Evolutionary conservation across 2,888 invertebrate genomes (phyloP), one percentile per base, ranked within the genome.

Genomic region (Caradrina clavipalpis): DNA sequence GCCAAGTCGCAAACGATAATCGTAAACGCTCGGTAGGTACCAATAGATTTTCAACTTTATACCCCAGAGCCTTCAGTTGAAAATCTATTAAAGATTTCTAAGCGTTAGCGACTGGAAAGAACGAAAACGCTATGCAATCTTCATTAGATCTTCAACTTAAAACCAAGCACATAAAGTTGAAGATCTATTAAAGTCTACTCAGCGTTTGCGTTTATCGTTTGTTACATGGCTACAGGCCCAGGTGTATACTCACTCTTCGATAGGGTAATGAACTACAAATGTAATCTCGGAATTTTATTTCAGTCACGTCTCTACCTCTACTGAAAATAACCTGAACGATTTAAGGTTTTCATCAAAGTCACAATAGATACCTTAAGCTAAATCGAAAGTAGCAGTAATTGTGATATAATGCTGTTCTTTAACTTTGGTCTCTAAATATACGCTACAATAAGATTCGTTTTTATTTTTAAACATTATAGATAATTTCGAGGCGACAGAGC

Each of bases 261-360:
- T 5, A 26, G 6, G 10, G 11, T 17, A 31, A 31, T 15, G 49
- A 19, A 13, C 17, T 62, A 7, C 26, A 10, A 58, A 7, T 21
- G 7, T 42, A 13, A 26, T 55, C 26, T 7, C 31, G 4, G 21
- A 22, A 72, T 5, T 61, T 51, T 61, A 69, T 73, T 69, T 45
- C 45, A 72, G 50, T 51, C 69, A 61, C 62, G 51, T 51, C 10
- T 42, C 4, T 21, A 19, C 19, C 17, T n/a, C 7, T 51, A 13
- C 35, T 19, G 22, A 73, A 69, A 70, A 42, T 42, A 42, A 22
- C 31, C 2, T 45, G 17, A 35, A n/a, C n/a, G 13, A 31, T 69
- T 69, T 71, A 42, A 31, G 22, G 31, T 35, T 45, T 72, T 19
- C 50, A 73, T 69, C 51, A 60, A 51, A 49, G 35, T 73, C 73